Conservation (phyloP, 1,140 invertebrate genomes). For the Eriocheir sinensis region DNA sequence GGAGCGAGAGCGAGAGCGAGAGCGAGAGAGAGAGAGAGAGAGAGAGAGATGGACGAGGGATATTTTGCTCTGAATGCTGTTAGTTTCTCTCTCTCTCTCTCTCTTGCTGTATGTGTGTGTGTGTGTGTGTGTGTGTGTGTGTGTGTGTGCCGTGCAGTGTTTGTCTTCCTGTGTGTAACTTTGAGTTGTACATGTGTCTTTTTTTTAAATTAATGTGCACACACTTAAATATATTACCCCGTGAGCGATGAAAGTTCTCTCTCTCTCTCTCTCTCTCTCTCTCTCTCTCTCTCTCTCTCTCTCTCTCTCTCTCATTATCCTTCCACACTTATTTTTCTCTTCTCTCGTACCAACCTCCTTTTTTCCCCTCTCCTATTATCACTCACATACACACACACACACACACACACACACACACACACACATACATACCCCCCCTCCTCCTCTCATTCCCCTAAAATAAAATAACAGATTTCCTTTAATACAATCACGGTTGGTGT, state of each 20-base stretch:
- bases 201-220: no score
- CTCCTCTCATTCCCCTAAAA: background rate
- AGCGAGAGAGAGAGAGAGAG: conserved; percentile 40
- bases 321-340: background rate
- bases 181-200: no score
- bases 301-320: background rate
- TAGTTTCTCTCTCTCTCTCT: background rate
- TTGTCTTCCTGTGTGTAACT: no score
- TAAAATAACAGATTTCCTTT: no score
- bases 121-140: no score
- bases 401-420: background rate
- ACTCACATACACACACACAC: background rate
- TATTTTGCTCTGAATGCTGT: background rate
- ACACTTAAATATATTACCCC: no score
- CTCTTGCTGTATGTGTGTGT: no score
- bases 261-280: conserved; percentile 44
- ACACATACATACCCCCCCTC: background rate
- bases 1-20: conserved; percentile 8
- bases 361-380: background rate
- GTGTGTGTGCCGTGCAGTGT: no score
- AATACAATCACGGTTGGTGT: background rate
- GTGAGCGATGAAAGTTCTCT: no score
- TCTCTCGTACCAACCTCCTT: background rate
- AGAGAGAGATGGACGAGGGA: background rate
- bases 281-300: conserved; percentile 32